phyloP scores from a whole-genome alignment of 2,113 vertebrate species.

The Hippocampus zosterae region DNA sequence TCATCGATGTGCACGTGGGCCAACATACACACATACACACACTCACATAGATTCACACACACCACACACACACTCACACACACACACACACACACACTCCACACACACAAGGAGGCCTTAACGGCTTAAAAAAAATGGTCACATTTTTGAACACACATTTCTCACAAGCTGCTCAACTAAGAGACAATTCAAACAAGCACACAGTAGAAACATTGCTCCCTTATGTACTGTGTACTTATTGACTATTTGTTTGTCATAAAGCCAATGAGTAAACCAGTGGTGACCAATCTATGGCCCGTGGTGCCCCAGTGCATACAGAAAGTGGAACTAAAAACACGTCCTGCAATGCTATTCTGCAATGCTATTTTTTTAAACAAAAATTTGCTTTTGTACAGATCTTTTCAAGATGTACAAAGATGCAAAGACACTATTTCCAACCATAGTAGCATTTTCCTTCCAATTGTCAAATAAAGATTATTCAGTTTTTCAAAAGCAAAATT shows the following conservation, averaged over 20 bases:
- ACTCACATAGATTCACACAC: constrained; percentile 19
- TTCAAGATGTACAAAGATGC: neutral
- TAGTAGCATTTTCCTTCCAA: neutral
- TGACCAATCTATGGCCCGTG: neutral
- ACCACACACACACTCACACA: neutral
- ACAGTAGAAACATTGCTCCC: constrained; percentile 58
- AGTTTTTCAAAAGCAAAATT: too few species aligned
- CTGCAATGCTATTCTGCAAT: neutral
- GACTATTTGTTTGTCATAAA: constrained; percentile 67
- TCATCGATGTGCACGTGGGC: constrained; percentile 58
- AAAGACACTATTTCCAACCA: neutral
- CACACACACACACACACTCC: neutral
- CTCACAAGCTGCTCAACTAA: constrained; percentile 3
- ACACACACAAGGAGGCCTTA: constrained; percentile 55
- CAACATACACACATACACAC: constrained; percentile 15
- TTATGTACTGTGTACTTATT: constrained; percentile 54
- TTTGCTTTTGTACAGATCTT: neutral
- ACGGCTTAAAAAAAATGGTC: constrained; percentile 60
- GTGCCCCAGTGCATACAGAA: neutral
- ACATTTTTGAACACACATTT: constrained; percentile 52
- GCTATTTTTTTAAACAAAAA: too few species aligned
- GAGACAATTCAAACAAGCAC: constrained; percentile 50
- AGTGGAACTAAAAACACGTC: neutral
- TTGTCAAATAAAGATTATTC: too few species aligned
- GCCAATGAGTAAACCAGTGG: constrained; percentile 61